These are phyloP conservation scores for Orius insidiosus DNA, from an alignment of 1,140 invertebrate species.

Conservation along the genomic window DNA sequence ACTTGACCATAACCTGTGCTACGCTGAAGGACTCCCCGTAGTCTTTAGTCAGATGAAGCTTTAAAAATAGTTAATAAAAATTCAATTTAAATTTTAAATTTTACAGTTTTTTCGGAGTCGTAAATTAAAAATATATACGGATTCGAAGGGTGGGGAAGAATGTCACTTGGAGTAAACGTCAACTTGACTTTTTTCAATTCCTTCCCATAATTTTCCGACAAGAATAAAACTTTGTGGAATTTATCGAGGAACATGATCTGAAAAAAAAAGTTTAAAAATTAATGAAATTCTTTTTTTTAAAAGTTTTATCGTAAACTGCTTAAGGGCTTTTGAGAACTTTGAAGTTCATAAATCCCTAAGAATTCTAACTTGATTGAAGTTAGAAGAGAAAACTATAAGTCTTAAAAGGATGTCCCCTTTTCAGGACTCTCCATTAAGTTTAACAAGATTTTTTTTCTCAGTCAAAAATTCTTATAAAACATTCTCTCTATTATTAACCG, in stretches of 20 bases:
- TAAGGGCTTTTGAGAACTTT: too few relatives aligned
- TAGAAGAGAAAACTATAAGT: too few relatives aligned
- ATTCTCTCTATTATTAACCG: too few relatives aligned
- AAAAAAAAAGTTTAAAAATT: conserved; percentile 22
- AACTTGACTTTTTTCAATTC: conserved; percentile 40
- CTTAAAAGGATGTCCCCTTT: too few relatives aligned
- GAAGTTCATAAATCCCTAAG: too few relatives aligned
- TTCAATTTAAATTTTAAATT: conserved; percentile 11
- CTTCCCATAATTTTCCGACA: conserved; percentile 52
- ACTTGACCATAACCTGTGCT: conserved; percentile 53
- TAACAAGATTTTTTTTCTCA: too few relatives aligned
- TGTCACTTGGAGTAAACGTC: conserved; percentile 54
- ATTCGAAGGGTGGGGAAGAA: conserved; percentile 52
- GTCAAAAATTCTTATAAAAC: too few relatives aligned
- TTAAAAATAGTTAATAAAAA: conserved; percentile 21
- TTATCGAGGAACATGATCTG: conserved; percentile 75
- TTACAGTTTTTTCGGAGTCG: conserved; percentile 52
- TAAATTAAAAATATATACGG: conserved; percentile 40
- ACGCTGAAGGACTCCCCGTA: conserved; percentile 50
- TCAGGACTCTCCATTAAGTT: too few relatives aligned
- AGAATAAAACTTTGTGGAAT: conserved; percentile 55
- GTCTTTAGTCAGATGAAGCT: conserved; percentile 60
- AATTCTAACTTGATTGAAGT: too few relatives aligned
- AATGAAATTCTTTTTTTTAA: background rate
- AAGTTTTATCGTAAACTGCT: background rate